phyloP scores from a whole-genome alignment of 2,797 vertebrate species.

The Linurgus olivaceus region DNA sequence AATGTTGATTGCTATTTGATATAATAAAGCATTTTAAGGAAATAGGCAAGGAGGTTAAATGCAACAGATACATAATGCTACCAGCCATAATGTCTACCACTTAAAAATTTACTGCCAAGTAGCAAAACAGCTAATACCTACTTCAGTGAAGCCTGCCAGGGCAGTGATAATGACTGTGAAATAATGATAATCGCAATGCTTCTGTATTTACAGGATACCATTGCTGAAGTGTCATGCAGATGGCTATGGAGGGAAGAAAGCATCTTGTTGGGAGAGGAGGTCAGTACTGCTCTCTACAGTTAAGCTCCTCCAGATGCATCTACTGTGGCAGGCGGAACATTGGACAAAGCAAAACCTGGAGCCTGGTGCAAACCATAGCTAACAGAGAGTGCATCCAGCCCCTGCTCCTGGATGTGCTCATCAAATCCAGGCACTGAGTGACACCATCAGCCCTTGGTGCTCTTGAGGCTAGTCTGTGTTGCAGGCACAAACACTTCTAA shows the following conservation, averaged over 20 bases:
- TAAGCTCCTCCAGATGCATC: neutral
- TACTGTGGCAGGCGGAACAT: accelerated
- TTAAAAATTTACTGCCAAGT: neutral
- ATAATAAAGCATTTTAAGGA: constrained; percentile 68
- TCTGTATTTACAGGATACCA: neutral
- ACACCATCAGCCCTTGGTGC: neutral
- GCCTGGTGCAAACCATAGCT: accelerated
- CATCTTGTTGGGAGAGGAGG: neutral
- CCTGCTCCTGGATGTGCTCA: neutral
- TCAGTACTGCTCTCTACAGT: neutral
- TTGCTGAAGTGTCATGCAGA: neutral
- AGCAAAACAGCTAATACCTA: neutral
- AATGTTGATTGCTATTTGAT: constrained; percentile 82
- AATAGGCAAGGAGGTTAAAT: neutral
- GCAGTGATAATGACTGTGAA: neutral
- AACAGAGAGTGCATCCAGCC: neutral
- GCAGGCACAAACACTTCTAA: neutral
- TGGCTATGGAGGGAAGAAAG: neutral
- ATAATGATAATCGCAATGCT: neutral
- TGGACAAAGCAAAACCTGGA: neutral
- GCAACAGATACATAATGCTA: neutral
- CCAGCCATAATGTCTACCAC: neutral
- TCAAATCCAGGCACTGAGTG: neutral
- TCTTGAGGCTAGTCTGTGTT: neutral
- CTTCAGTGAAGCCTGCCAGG: neutral